A percentile compares a stretch with the other conserved stretches of the same genome.
Evolutionary conservation across 1,140 invertebrate species (phyloP).

Genomic region (Drosophila ogumai): DNA sequence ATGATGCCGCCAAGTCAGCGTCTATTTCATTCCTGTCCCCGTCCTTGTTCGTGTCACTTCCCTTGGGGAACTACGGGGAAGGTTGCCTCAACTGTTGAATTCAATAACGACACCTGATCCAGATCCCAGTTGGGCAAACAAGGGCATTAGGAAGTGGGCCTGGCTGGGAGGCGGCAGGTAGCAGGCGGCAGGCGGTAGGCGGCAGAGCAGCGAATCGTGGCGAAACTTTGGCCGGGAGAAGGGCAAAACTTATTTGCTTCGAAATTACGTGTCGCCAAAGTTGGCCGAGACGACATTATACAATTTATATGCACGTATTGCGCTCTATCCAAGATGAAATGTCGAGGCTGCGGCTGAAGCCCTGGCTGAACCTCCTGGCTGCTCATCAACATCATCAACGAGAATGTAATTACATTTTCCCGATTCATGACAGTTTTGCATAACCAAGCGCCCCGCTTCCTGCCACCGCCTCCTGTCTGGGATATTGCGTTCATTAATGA

Average conservation of each 20-base stretch:
- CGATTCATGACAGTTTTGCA: constrained; percentile 79
- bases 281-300: constrained; percentile 69
- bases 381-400: constrained; percentile 68
- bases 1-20: constrained; percentile 7
- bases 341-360: constrained; percentile 30
- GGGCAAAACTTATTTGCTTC: constrained; percentile 72
- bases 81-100: constrained; percentile 45
- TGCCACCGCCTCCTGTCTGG: constrained; percentile 19
- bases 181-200: constrained; percentile 6
- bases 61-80: constrained; percentile 3
- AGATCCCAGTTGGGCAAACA: constrained; percentile 34
- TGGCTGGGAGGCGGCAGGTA: not conserved
- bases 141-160: constrained; percentile 33
- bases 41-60: constrained; percentile 26
- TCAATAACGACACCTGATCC: constrained; percentile 60
- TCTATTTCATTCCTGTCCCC: not conserved
- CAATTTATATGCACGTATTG: constrained; percentile 78
- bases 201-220: constrained; percentile 21
- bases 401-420: constrained; percentile 82
- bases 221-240: constrained; percentile 48
- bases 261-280: constrained; percentile 72
- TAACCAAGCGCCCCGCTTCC: constrained; percentile 51
- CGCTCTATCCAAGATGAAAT: constrained; percentile 70
- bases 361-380: constrained; percentile 24
- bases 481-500: constrained; percentile 77